These are phyloP conservation scores for Drosophila atripex DNA, from an alignment of 2,888 invertebrate genomes.

Conservation along the genomic window DNA sequence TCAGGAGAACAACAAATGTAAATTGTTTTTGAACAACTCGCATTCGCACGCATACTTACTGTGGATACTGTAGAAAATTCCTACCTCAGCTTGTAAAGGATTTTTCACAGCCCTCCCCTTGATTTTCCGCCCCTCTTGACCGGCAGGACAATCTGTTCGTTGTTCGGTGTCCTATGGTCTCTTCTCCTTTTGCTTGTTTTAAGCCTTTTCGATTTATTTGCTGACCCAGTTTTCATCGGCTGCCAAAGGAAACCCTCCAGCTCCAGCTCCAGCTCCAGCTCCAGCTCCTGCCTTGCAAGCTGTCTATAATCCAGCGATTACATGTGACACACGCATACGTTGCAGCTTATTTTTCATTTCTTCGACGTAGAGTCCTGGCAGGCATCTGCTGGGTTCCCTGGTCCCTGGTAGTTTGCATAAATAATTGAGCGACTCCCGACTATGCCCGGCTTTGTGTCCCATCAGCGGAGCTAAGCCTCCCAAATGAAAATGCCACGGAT, in stretches of 20 bases:
- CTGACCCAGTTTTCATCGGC: constrained; percentile 69
- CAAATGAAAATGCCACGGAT: constrained; percentile 25
- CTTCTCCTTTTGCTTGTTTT: constrained; percentile 42
- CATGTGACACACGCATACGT: constrained; percentile 77
- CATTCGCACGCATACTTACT: constrained; percentile 23
- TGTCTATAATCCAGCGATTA: constrained; percentile 76
- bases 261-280: constrained; percentile 21
- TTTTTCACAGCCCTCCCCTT: neutral
- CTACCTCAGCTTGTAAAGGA: neutral
- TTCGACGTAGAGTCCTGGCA: constrained; percentile 49
- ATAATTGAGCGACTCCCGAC: constrained; percentile 59
- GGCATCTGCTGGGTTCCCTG: constrained; percentile 49
- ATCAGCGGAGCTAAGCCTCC: constrained; percentile 19
- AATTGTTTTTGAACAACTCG: constrained; percentile 29
- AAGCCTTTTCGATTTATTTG: constrained; percentile 75
- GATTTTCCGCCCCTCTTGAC: neutral
- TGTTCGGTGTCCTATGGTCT: constrained; percentile 31
- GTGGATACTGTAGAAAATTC: neutral
- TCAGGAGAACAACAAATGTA: constrained; percentile 34
- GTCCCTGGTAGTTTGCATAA: constrained; percentile 68
- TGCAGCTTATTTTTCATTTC: constrained; percentile 79
- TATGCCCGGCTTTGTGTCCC: neutral
- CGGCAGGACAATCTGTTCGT: constrained; percentile 30
- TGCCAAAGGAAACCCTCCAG: constrained; percentile 9
- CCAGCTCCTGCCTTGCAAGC: constrained; percentile 41